Percentiles rank a stretch among this genome's conserved stretches.
phyloP scores from a whole-genome alignment of 2,888 invertebrate species.

The Pterobdella sp. region DNA sequence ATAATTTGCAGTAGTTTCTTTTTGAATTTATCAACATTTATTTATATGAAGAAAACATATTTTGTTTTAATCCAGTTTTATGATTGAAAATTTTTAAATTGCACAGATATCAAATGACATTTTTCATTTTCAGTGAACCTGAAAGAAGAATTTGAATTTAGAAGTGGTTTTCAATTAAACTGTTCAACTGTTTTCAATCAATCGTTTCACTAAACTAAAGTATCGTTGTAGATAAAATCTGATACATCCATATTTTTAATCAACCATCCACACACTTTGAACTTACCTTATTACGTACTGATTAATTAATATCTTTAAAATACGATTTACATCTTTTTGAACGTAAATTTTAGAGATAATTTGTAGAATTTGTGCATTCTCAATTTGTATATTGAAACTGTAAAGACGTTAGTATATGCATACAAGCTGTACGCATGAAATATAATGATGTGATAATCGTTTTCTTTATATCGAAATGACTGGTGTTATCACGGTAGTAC shows the following conservation, averaged over 20 bases:
- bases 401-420: background rate
- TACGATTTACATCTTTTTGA: background rate
- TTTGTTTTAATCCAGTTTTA: too few relatives aligned
- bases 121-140: conserved; percentile 6
- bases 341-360: background rate
- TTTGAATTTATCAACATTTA: too few relatives aligned
- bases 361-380: conserved; percentile 11
- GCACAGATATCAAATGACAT: too few relatives aligned
- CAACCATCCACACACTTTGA: background rate
- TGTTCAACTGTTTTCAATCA: background rate
- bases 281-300: background rate
- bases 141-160: background rate
- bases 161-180: background rate
- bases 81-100: too few relatives aligned
- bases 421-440: background rate
- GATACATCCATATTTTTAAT: background rate
- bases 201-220: background rate
- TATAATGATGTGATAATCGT: background rate
- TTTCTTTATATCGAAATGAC: background rate
- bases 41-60: too few relatives aligned
- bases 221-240: conserved; percentile 15
- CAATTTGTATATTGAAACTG: conserved; percentile 8
- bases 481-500: background rate
- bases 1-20: too few relatives aligned
- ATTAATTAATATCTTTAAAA: background rate